phyloP scores from a whole-genome alignment of 2,113 vertebrate genomes.

The Cryptotis parvus region DNA sequence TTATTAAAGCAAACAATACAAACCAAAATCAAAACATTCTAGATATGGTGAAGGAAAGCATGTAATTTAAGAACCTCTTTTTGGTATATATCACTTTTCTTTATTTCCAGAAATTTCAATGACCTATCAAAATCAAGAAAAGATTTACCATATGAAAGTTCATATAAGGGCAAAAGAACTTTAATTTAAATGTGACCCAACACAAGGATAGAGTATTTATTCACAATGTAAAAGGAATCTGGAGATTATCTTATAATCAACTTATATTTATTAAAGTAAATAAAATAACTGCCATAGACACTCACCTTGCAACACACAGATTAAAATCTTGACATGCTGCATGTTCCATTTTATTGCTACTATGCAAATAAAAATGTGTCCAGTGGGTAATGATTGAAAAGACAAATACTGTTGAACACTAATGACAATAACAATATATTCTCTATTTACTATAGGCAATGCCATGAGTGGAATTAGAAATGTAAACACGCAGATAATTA shows the following conservation, averaged over 20 bases:
- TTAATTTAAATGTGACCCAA: neutral
- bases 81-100: neutral
- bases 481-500: neutral
- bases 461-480: neutral
- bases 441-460: neutral
- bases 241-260: too few species aligned
- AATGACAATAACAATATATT: neutral
- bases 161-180: neutral
- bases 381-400: neutral
- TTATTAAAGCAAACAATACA: neutral
- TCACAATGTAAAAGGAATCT: neutral
- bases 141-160: neutral
- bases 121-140: neutral
- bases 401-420: neutral
- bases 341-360: neutral
- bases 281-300: neutral
- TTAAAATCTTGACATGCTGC: neutral
- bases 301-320: neutral
- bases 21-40: too few species aligned
- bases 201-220: neutral
- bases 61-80: neutral
- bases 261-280: neutral
- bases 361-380: neutral
- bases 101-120: neutral
- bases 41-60: neutral